Base-by-base conservation (phyloP, 2,797 vertebrate genomes). In the Cynodonichthys magdalenae region DNA sequence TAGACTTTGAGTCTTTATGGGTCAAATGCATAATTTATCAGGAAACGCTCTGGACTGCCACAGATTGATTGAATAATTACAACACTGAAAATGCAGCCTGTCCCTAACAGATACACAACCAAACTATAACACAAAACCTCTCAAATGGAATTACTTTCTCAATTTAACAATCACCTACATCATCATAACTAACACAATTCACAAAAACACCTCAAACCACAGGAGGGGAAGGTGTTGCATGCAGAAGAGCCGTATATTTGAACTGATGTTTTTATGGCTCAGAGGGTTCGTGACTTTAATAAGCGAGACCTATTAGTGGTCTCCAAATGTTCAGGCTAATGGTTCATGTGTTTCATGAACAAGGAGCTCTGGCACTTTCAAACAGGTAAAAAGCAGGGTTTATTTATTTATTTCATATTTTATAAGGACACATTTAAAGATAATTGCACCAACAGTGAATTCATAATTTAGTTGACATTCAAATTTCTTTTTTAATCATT, bases 381-480 rank as follows among this genome's bases (percentile, higher is more conserved):
- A 67, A 77, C 61, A 75, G 63, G 65, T 72, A 64, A 53, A 71
- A 58, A 7, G 18, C 44, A 28, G 51, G 12, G 3, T 49, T 66
- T 17, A 17, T 46, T n/a, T 18, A n/a, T 10, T n/a, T 46, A 8
- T 46, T 48, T 24, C 19, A 17, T 14, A 29, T 17, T 9, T 6
- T 6, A 31, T 56, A 15, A 15, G 39, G 11, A 84, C 47, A 59
- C 64, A 74, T 84, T 82, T 74, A 19, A 73, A 81, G 73, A 83
- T 73, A 79, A 80, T 82, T 79, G 46, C 64, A 73, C 41, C 71
- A 85, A 74, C 59, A 80, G 59, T 66, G 53, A 71, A 82, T 78
- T 78, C 62, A 74, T 84, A 79, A 89, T 83, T 83, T 67, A 75
- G 59, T 78, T 84, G 70, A 81, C 76, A 86, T 84, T 81, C 67